Evolutionary conservation across 2,888 invertebrate species (phyloP).

Genomic region (Abrostola tripartita): DNA sequence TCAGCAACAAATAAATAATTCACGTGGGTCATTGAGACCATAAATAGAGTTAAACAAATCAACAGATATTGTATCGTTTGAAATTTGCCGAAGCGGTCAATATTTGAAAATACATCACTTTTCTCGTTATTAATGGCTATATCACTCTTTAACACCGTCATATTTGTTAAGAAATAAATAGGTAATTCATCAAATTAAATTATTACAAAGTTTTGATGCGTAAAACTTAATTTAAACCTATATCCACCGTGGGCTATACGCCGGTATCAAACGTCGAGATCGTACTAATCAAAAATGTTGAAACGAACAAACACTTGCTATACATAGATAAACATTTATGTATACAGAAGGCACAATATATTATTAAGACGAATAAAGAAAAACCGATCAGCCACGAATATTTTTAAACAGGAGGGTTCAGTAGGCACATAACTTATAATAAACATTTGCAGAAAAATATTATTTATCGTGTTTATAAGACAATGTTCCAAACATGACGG

Average conservation of each 20-base stretch:
- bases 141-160: constrained; percentile 34
- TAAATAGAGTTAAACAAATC: constrained; percentile 71
- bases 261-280: constrained; percentile 26
- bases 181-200: background rate
- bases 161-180: constrained; percentile 17
- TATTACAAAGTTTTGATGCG: background rate
- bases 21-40: constrained; percentile 78
- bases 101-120: constrained; percentile 52
- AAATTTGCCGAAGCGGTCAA: constrained; percentile 72
- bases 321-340: constrained; percentile 31
- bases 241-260: constrained; percentile 23
- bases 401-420: constrained; percentile 21
- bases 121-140: constrained; percentile 24
- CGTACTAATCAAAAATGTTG: constrained; percentile 33
- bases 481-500: background rate
- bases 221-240: background rate
- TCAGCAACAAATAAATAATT: constrained; percentile 80
- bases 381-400: constrained; percentile 20
- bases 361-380: constrained; percentile 16
- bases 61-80: constrained; percentile 74
- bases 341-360: constrained; percentile 17
- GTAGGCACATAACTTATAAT: constrained; percentile 12
- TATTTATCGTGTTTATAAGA: background rate
- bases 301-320: constrained; percentile 29
- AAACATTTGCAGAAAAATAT: constrained; percentile 7